Conservation (phyloP, 2,797 vertebrate species). For the Otolemur crassicaudatus region DNA sequence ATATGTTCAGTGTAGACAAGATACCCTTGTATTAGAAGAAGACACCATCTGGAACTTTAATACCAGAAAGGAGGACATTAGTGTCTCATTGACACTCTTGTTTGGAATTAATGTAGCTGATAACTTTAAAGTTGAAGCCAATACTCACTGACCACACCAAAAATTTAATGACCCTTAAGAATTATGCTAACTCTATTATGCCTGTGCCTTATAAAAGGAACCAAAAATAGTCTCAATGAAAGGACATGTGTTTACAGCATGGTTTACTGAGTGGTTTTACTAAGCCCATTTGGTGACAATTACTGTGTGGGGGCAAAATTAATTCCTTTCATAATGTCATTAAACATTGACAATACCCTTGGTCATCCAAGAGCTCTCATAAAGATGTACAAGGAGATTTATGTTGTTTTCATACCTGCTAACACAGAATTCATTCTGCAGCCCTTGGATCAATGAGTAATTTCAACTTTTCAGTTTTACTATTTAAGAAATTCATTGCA, state of each 20-base stretch:
- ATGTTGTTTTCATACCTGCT: not conserved
- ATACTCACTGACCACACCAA: not conserved
- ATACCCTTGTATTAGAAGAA: not conserved
- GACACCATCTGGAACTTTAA: not conserved
- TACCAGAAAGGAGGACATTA: not conserved
- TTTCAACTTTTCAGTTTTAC: not conserved
- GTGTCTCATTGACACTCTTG: not conserved
- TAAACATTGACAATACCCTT: not conserved
- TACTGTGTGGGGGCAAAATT: not conserved
- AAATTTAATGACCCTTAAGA: not conserved
- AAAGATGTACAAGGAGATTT: not conserved
- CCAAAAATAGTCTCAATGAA: not conserved
- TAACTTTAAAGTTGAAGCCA: not conserved
- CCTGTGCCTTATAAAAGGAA: not conserved
- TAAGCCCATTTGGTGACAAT: not conserved
- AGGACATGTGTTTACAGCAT: not conserved
- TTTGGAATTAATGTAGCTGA: not conserved
- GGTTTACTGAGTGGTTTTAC: not conserved
- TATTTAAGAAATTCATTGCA: not conserved
- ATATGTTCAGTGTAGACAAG: not conserved
- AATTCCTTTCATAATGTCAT: not conserved
- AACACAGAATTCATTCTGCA: not conserved
- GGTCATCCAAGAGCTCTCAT: not conserved
- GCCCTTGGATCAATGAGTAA: not conserved
- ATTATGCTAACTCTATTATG: not conserved